Base-by-base conservation (phyloP, 2,888 invertebrate genomes). In the Maniola hyperantus region DNA sequence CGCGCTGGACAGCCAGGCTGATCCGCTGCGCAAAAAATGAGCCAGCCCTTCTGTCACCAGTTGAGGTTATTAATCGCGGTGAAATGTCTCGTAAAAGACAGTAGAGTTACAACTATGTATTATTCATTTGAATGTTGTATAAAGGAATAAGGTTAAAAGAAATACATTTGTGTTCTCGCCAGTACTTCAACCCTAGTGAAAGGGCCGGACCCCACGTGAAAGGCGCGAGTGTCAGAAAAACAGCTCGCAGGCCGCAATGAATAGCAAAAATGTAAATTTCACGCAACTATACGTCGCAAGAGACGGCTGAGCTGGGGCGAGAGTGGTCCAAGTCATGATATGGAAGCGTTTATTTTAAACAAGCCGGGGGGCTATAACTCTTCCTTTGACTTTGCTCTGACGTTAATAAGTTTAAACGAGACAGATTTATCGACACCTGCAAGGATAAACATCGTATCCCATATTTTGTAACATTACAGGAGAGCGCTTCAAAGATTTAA, bases 241-340 rank as follows among this genome's bases (percentile, higher is more conserved):
- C 88, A 81, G 78, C 81, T 81, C 82, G 72, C 79, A 78, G 78
- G 80, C 87, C 88, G 83, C 90, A 89, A 91, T 91, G 90, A 91
- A 91, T 89, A 87, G 90, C 90, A 85, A 88, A 90, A 91, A 89
- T 90, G 86, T 85, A 86, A 85, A 91, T 91, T 91, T 87, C 89
- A 89, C 88, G 89, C 88, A 82, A 82, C 82, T 79, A 80, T 80
- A 81, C 79, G 71, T 79, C 74, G 75, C 72, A 74, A 73, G 79
- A 79, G 81, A 74, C 70, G 69, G 67, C 73, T 72, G 61, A 70
- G 68, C 66, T 71, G 64, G 65, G 71, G 67, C 68, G 59, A 51
- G 60, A 55, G 59, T 69, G 74, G 74, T 58, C 8, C 46, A 76
- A 79, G 58, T 48, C 7, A 68, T 20, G 39, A 58, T 70, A 66